These are phyloP conservation scores for Pitta sordida DNA, from an alignment of 2,113 vertebrate genomes.

Conservation along the genomic window DNA sequence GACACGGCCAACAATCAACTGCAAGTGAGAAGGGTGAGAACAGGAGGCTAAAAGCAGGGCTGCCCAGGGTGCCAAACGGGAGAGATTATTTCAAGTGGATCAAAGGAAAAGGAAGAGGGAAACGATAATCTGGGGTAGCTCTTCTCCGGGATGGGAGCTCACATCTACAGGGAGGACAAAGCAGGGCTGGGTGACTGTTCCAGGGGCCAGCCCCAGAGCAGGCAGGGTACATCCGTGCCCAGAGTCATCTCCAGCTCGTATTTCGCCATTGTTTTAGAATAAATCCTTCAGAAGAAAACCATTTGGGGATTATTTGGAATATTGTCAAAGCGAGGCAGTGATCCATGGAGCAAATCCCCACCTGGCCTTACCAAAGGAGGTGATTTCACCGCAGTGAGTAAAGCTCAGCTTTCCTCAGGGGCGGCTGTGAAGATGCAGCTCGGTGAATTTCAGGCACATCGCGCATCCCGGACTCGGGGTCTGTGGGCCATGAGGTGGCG, in stretches of 20 bases:
- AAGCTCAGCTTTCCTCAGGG: neutral
- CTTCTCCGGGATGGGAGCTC: neutral
- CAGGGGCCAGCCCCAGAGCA: neutral
- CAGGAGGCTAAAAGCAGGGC: neutral
- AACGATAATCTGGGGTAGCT: neutral
- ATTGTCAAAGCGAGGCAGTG: neutral
- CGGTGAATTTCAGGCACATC: accelerated
- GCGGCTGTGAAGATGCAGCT: neutral
- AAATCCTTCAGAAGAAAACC: too few species aligned
- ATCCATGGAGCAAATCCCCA: neutral
- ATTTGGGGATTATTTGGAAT: neutral
- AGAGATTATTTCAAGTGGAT: neutral
- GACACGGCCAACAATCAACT: neutral
- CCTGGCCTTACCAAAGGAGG: neutral
- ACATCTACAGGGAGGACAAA: neutral
- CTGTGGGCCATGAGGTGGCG: slow-evolving; percentile 46
- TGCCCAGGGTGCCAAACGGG: neutral
- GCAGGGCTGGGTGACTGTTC: neutral
- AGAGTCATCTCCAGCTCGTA: neutral
- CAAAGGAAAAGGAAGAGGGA: neutral
- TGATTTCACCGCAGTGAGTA: neutral
- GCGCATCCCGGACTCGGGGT: neutral
- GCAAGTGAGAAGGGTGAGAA: neutral
- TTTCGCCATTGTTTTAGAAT: neutral
- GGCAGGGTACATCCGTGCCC: neutral